phyloP scores from a whole-genome alignment of 2,797 vertebrate species.

The Lagorchestes hirsutus region DNA sequence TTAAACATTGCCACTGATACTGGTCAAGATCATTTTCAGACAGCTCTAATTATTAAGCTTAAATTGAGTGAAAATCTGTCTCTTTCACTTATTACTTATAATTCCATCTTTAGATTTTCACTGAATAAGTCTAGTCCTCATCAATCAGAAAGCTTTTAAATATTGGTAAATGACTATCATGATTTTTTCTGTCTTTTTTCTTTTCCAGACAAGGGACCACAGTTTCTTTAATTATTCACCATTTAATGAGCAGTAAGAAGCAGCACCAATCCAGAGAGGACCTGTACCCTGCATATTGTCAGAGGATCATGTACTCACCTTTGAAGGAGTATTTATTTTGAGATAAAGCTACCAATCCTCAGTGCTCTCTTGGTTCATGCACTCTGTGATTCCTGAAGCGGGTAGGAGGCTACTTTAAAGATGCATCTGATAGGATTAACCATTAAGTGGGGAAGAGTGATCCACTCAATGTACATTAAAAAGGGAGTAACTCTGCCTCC shows the following conservation, averaged over 20 bases:
- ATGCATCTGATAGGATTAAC: not conserved
- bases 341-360: not conserved
- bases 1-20: not conserved
- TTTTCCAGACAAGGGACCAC: too few species aligned
- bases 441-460: not conserved
- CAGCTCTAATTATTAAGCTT: not conserved
- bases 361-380: not conserved
- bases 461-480: not conserved
- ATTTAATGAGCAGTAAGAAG: not conserved
- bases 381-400: not conserved
- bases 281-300: not conserved
- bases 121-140: not conserved
- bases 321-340: not conserved
- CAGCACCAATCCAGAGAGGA: too few species aligned
- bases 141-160: not conserved
- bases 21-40: not conserved
- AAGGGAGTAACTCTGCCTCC: not conserved
- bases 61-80: not conserved
- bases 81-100: not conserved
- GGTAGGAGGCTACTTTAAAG: not conserved
- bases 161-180: not conserved
- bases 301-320: not conserved
- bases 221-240: not conserved
- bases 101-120: not conserved
- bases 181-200: not conserved